phyloP scores from a whole-genome alignment of 2,113 vertebrate species.

The Callithrix jacchus region DNA sequence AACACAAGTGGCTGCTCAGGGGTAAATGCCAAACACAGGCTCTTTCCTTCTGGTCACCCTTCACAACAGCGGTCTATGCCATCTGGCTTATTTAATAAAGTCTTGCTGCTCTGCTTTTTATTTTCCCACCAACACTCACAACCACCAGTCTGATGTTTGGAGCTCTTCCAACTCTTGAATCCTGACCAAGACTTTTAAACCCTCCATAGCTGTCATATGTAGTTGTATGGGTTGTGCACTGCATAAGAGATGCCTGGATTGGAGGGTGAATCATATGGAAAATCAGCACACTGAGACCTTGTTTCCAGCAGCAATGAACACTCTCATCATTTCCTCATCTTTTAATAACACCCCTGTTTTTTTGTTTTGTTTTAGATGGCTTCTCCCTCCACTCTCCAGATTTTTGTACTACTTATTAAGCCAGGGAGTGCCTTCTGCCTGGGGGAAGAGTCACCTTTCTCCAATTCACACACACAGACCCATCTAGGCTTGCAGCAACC shows the following conservation, averaged over 20 bases:
- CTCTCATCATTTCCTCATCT: not conserved
- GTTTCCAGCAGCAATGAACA: not conserved
- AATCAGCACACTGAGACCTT: not conserved
- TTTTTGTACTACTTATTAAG: not conserved
- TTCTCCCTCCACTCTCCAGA: not conserved
- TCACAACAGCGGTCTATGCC: not conserved
- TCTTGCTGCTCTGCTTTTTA: not conserved
- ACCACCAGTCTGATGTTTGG: not conserved
- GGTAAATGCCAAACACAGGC: not conserved
- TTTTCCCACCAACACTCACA: not conserved
- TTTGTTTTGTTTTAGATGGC: not conserved
- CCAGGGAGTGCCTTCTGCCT: not conserved
- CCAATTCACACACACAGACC: not conserved
- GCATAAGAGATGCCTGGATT: not conserved
- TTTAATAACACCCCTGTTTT: not conserved
- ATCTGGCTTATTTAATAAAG: not conserved
- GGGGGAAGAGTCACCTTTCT: not conserved
- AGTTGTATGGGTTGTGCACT: not conserved
- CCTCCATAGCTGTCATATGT: not conserved
- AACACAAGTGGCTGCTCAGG: not conserved
- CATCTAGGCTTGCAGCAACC: not conserved
- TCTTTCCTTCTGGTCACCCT: not conserved
- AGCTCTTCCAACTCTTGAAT: not conserved
- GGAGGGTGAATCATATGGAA: not conserved
- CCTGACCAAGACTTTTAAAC: conserved; percentile 9